These are phyloP conservation scores for Bursaphelenchus okinawaensis DNA, from an alignment of 2,888 invertebrate genomes.

Conservation along the genomic window DNA sequence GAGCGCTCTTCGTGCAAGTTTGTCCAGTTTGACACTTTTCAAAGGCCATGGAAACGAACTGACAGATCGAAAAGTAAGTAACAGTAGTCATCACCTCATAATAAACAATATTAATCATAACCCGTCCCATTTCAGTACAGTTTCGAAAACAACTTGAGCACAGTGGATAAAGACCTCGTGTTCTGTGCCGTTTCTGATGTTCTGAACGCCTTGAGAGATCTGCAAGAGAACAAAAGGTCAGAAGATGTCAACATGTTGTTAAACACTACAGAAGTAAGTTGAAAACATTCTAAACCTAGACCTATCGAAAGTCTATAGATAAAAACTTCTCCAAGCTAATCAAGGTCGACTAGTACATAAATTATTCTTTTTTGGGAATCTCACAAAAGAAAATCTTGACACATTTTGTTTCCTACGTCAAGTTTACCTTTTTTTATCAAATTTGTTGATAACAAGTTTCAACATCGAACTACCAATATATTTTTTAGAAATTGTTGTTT, in stretches of 20 bases:
- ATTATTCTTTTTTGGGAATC: neutral
- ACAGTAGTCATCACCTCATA: too few relatives aligned
- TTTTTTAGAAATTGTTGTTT: conserved; percentile 4
- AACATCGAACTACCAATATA: neutral
- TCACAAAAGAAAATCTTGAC: too few relatives aligned
- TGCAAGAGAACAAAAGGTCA: neutral
- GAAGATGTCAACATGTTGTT: neutral
- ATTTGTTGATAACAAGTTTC: neutral
- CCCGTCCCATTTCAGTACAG: neutral
- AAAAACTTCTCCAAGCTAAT: too few relatives aligned
- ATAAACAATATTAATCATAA: neutral
- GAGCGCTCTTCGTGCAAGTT: neutral
- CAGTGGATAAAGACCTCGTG: neutral
- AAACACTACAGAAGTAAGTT: neutral
- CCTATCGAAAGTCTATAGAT: too few relatives aligned
- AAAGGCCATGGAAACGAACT: conserved; percentile 18
- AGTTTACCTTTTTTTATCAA: too few relatives aligned
- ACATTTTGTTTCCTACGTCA: too few relatives aligned
- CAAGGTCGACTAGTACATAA: too few relatives aligned
- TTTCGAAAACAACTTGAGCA: conserved; percentile 7
- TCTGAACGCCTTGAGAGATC: neutral
- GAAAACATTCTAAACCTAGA: too few relatives aligned
- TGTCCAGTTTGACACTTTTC: conserved; percentile 2
- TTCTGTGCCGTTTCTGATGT: neutral
- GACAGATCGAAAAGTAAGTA: neutral